Conservation (phyloP, 2,797 vertebrate genomes). For the Cossypha niveicapilla region DNA sequence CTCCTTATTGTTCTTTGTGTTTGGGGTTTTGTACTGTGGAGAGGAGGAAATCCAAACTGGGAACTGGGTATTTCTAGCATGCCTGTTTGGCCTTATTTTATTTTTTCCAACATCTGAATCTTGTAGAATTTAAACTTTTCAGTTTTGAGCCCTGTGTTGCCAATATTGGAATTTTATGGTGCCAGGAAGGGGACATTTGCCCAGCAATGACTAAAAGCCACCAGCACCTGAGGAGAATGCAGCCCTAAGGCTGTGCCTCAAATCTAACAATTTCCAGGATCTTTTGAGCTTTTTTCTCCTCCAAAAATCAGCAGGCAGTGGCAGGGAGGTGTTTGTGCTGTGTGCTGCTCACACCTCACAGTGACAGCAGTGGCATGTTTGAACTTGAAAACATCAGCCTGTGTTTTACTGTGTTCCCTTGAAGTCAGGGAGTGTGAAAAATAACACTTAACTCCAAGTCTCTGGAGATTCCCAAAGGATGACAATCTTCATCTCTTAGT, state of each 20-base stretch:
- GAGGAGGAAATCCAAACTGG: not conserved
- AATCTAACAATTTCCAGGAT: not conserved
- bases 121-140: not conserved
- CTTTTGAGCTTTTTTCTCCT: not conserved
- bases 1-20: not conserved
- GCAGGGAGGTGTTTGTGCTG: not conserved
- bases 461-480: not conserved
- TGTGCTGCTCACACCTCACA: conserved; percentile 2
- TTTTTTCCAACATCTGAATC: not conserved
- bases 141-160: not conserved
- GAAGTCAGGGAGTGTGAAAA: conserved; percentile 46
- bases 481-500: not conserved
- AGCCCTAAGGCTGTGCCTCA: not conserved
- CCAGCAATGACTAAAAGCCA: not conserved
- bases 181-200: not conserved
- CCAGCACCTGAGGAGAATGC: rapidly evolving
- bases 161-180: rapidly evolving
- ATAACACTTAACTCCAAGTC: not conserved
- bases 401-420: not conserved
- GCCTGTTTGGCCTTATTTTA: rapidly evolving
- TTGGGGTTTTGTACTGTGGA: not conserved
- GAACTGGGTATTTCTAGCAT: not conserved
- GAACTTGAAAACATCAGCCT: conserved; percentile 46
- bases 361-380: conserved; percentile 14
- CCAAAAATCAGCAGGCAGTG: not conserved